Evolutionary conservation across 2,888 invertebrate species (phyloP).

Genomic region (Idaea dimidiata): DNA sequence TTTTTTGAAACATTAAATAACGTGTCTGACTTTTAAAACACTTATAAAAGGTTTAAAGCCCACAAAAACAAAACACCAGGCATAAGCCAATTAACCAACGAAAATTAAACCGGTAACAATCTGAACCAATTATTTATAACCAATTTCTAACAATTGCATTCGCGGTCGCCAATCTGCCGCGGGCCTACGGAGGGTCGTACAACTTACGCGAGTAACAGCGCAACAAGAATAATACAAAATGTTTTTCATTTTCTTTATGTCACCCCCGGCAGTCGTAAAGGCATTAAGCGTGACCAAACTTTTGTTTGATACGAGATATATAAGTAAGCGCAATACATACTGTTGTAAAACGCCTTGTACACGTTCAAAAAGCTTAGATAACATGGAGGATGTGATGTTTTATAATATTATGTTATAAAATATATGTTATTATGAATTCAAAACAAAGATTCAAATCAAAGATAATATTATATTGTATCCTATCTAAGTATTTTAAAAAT

Average conservation of each 20-base stretch:
- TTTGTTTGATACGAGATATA: constrained; percentile 80
- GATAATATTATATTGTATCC: no score
- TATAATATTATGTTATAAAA: no score
- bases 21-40: not conserved
- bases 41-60: not conserved
- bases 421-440: no score
- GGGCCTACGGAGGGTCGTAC: constrained; percentile 63
- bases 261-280: constrained; percentile 92
- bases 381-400: no score
- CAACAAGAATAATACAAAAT: constrained; percentile 84
- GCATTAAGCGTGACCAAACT: constrained; percentile 93
- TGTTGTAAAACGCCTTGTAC: not conserved
- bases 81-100: not conserved
- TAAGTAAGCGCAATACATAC: constrained; percentile 60
- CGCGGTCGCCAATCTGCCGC: constrained; percentile 37
- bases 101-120: constrained; percentile 3
- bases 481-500: no score
- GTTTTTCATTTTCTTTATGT: constrained; percentile 95
- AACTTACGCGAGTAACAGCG: constrained; percentile 76
- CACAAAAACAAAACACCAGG: constrained; percentile 2
- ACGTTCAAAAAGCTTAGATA: not conserved
- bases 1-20: no score
- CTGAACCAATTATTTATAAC: not conserved
- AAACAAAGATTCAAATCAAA: no score
- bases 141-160: constrained; percentile 1